These are phyloP conservation scores for Campylomormyrus tamandua DNA, from an alignment of 2,113 vertebrate species.

Conservation along the genomic window DNA sequence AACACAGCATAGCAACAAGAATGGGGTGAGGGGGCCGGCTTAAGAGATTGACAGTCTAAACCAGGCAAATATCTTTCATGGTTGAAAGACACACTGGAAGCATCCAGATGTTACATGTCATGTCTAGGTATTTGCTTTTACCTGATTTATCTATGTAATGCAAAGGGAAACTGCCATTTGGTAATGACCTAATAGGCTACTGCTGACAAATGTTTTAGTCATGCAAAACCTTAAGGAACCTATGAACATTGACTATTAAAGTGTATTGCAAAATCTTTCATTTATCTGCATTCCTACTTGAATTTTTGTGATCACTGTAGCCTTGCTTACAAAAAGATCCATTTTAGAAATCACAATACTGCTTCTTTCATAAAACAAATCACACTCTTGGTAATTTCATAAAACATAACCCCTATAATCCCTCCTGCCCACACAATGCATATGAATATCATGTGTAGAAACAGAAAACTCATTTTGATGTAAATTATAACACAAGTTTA, in stretches of 20 bases:
- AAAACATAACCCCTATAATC: not conserved
- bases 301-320: not conserved
- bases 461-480: not conserved
- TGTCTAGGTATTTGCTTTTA: conserved; percentile 26
- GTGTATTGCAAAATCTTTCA: not conserved
- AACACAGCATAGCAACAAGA: conserved; percentile 45
- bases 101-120: conserved; percentile 14
- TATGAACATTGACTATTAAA: not conserved
- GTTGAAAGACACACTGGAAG: conserved; percentile 3
- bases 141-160: not conserved
- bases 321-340: not conserved
- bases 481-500: not conserved
- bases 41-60: conserved; percentile 35
- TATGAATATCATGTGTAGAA: not conserved
- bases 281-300: not conserved
- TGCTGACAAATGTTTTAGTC: conserved; percentile 3
- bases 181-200: conserved; percentile 27
- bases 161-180: not conserved
- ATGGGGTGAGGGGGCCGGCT: conserved; percentile 40
- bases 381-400: not conserved
- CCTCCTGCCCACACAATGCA: not conserved
- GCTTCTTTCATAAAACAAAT: not conserved
- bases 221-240: conserved; percentile 5
- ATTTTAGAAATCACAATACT: not conserved
- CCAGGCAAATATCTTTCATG: conserved; percentile 32